Evolutionary conservation across 2,888 invertebrate species (phyloP).

Genomic region (Acleris cristana): DNA sequence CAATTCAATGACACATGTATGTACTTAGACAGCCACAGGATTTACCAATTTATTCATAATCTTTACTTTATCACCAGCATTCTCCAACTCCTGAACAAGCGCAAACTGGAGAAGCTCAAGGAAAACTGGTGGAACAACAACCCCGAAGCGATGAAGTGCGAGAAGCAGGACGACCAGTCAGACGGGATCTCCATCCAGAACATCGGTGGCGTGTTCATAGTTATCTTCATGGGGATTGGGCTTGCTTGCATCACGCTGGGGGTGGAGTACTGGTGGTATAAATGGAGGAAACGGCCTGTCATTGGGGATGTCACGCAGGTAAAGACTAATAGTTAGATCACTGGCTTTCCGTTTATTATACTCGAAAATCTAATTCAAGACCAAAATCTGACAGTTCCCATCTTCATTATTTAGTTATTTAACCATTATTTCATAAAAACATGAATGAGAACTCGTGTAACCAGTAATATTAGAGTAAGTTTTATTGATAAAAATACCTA

Average conservation of each 20-base stretch:
- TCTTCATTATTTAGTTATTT: no score
- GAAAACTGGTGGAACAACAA: constrained; percentile 98
- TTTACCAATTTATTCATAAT: background rate
- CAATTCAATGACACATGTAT: no score
- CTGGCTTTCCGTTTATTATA: no score
- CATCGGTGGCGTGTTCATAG: constrained; percentile 98
- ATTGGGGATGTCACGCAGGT: constrained; percentile 86
- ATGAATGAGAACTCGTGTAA: no score
- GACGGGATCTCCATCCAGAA: constrained; percentile 99
- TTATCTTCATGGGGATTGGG: constrained; percentile 97
- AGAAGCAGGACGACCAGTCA: constrained; percentile 95
- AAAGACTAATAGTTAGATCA: background rate
- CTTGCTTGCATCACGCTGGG: constrained; percentile 95
- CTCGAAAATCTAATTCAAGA: no score
- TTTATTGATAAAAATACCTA: no score
- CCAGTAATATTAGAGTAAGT: no score
- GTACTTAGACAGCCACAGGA: no score
- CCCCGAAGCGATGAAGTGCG: constrained; percentile 89
- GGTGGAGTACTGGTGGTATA: constrained; percentile 97
- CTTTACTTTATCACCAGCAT: constrained; percentile 86
- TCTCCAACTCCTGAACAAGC: constrained; percentile 95
- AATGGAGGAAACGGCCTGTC: constrained; percentile 86
- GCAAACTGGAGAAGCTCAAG: constrained; percentile 96
- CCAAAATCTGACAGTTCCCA: no score
- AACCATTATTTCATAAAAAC: no score